Evolutionary conservation across 2,888 invertebrate species (phyloP).

Genomic region (Stictocephala bisonia): DNA sequence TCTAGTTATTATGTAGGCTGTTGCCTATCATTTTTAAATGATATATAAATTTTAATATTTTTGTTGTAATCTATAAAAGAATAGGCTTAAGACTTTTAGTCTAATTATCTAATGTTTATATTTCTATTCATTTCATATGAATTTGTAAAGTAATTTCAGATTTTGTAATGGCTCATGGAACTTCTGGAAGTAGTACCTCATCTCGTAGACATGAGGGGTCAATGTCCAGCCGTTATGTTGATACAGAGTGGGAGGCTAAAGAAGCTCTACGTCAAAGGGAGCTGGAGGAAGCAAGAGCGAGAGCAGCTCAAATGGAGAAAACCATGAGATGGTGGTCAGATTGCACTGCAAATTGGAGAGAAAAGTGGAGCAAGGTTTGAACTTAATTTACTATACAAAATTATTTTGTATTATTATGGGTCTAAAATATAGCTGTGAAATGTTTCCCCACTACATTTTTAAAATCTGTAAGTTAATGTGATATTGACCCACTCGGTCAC

Average conservation of each 20-base stretch:
- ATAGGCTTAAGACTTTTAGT: too few species aligned
- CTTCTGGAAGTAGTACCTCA: conserved; percentile 69
- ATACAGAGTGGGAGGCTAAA: conserved; percentile 83
- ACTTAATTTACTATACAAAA: neutral
- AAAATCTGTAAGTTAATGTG: too few species aligned
- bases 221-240: conserved; percentile 60
- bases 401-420: too few species aligned
- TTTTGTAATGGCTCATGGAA: conserved; percentile 52
- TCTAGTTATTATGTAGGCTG: too few species aligned
- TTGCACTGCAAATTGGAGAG: conserved; percentile 96
- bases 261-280: conserved; percentile 81
- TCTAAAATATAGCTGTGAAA: too few species aligned
- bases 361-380: conserved; percentile 91
- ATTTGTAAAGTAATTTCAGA: too few species aligned
- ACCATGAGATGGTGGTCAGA: conserved; percentile 99
- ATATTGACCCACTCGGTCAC: too few species aligned
- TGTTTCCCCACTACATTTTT: too few species aligned
- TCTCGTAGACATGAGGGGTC: conserved; percentile 68
- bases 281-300: conserved; percentile 91
- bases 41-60: too few species aligned
- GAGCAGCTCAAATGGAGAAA: conserved; percentile 98
- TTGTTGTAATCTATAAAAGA: too few species aligned
- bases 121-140: too few species aligned
- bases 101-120: too few species aligned
- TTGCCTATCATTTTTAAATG: neutral